Base-by-base conservation (phyloP, 1,140 invertebrate genomes). In the Paralvinella palmiformis region DNA sequence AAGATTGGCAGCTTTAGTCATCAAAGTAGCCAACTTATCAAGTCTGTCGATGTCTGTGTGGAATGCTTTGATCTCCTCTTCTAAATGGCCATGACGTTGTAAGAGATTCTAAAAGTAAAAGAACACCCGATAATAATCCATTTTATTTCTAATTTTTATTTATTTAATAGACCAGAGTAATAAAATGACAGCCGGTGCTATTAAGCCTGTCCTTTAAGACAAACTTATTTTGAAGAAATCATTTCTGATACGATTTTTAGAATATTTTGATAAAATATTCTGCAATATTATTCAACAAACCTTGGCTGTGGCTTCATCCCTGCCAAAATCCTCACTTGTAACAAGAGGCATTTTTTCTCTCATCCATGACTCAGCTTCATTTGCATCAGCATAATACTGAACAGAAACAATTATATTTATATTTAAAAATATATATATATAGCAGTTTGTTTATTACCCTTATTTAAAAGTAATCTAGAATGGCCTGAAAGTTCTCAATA, bases 361-460 rank as follows among this genome's bases (percentile, higher is more conserved):
- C 81, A 98, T 88, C 94, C 94, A 98, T 0, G 93, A 96, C 72
- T 98, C 95, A 0, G 94, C 91, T 77, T 99, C 96, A 79, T 98
- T 97, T 0, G 94, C 94, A 82, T 98, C 95, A 1, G 92, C 89
- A 75, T 94, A 95, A 82, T 94, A 96, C 85, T 93, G 84, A 17
- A 75, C 59, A 44, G n/a, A n/a, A n/a, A n/a, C 7, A 22, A 10
- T 44, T 44, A 48, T 48, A 3, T 2, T 20, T 48, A 10, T 48
- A 10, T 48, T 20, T 24, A 48, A 20, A 48, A 48, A 20, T 20
- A 20, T 32, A 27, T 59, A 29, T n/a, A 37, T 2, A 59, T 2
- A 35, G 20, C 17, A 59, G 15, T 59, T 5, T 4, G n/a, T 35
- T 2, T 33, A 32, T 4, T 20, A 17, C 20, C 4, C 36, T 33